These are phyloP conservation scores for Dolichallabes microphthalmus DNA, from an alignment of 2,113 vertebrate species.

Conservation along the genomic window DNA sequence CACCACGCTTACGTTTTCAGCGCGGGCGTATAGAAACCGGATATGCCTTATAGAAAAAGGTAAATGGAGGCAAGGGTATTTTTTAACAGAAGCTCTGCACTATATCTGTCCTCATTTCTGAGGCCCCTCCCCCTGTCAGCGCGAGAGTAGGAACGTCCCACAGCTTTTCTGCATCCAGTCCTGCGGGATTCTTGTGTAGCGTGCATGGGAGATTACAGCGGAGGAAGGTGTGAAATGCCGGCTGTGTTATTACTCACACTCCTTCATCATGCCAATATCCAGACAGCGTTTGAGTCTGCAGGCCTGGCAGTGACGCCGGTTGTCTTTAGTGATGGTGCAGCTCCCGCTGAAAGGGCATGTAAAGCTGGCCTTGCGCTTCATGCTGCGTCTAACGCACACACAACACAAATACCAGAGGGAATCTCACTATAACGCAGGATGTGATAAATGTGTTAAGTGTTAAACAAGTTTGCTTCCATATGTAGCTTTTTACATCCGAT, in stretches of 20 bases:
- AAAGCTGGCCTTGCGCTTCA: conserved; percentile 93
- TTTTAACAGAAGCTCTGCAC: not conserved
- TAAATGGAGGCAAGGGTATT: not conserved
- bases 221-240: conserved; percentile 1
- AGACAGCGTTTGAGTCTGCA: conserved; percentile 93
- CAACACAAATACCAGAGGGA: conserved; percentile 2
- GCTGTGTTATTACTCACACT: conserved; percentile 82
- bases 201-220: not conserved
- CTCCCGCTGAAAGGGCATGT: conserved; percentile 91
- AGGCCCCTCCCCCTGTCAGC: not conserved
- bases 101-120: not conserved
- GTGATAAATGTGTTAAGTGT: not conserved
- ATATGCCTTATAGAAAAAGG: not conserved
- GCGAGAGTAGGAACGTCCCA: not conserved
- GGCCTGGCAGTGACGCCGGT: conserved; percentile 95
- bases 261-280: conserved; percentile 99
- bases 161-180: not conserved
- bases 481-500: not conserved
- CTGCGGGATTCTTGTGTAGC: not conserved
- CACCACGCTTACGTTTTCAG: not conserved
- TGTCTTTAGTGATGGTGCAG: conserved; percentile 97
- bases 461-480: not conserved
- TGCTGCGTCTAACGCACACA: conserved; percentile 81
- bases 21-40: not conserved
- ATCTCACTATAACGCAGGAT: not conserved